Evolutionary conservation across 1,140 invertebrate genomes (phyloP).

Genomic region (Tachypleus tridentatus): DNA sequence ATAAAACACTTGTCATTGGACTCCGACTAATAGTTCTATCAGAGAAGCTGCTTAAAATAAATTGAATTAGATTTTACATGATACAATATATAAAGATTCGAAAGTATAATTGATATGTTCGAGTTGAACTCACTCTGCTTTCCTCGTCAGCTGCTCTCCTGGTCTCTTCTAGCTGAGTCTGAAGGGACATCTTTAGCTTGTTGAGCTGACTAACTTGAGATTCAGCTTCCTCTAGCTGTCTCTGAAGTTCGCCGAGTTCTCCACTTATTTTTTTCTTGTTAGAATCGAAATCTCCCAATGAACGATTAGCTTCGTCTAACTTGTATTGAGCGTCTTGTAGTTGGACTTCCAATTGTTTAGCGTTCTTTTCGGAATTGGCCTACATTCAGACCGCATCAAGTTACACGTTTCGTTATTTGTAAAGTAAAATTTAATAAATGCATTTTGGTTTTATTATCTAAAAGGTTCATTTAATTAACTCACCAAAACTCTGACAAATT

Average conservation of each 20-base stretch:
- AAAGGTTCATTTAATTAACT: too few relatives aligned
- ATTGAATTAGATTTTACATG: not conserved
- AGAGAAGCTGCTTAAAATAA: not conserved
- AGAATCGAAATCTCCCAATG: constrained; percentile 87
- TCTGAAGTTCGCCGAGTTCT: constrained; percentile 87
- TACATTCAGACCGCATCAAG: constrained; percentile 29
- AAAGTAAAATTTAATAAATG: too few relatives aligned
- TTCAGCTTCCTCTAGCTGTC: constrained; percentile 94
- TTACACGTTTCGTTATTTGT: too few relatives aligned
- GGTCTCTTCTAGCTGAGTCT: constrained; percentile 90
- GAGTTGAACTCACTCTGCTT: constrained; percentile 45
- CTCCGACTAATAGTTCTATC: not conserved
- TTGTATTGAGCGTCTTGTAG: constrained; percentile 89
- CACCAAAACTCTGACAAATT: constrained; percentile 73
- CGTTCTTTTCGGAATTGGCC: constrained; percentile 92
- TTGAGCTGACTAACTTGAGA: constrained; percentile 89
- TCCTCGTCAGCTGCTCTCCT: constrained; percentile 96
- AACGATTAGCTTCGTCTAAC: constrained; percentile 89
- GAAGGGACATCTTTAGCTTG: constrained; percentile 92
- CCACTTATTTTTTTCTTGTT: constrained; percentile 93
- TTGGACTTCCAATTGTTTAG: constrained; percentile 89
- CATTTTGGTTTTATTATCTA: too few relatives aligned
- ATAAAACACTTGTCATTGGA: not conserved
- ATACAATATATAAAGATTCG: not conserved
- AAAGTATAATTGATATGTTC: not conserved